Percentiles rank a stretch among this genome's conserved stretches.
These are phyloP conservation scores for Bucorvus abyssinicus DNA, from an alignment of 2,797 vertebrate species.

Conservation along the genomic window DNA sequence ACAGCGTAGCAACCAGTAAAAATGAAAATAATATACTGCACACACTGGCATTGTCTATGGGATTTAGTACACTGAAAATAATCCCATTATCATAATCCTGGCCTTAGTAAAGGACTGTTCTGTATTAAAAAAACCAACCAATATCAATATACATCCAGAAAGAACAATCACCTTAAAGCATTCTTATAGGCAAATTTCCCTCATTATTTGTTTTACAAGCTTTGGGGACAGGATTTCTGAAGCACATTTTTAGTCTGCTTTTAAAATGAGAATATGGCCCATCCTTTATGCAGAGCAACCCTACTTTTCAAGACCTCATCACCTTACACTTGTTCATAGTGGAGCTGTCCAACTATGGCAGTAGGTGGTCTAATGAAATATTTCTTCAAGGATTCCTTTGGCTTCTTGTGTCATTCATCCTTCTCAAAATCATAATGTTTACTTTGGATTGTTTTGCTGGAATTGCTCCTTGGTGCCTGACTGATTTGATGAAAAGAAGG, in stretches of 20 bases:
- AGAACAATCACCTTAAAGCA: background rate
- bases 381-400: constrained; percentile 1
- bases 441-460: constrained; percentile 2
- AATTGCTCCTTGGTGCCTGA: background rate
- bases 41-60: background rate
- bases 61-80: background rate
- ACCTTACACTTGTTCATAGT: background rate
- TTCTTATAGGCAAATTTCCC: background rate
- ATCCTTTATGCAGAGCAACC: background rate
- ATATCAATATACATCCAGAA: background rate
- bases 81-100: background rate
- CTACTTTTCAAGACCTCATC: background rate
- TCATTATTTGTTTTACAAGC: background rate
- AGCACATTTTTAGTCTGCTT: background rate
- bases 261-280: background rate
- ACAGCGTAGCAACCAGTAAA: background rate
- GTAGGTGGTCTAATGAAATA: constrained; percentile 17
- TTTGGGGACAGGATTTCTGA: background rate
- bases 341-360: background rate
- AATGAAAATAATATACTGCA: background rate
- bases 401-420: background rate
- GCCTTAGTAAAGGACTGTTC: background rate
- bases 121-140: background rate
- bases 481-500: background rate
- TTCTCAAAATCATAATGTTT: constrained; percentile 6